Base-by-base conservation (phyloP, 2,797 vertebrate species). In the Leptatherina wallacei region DNA sequence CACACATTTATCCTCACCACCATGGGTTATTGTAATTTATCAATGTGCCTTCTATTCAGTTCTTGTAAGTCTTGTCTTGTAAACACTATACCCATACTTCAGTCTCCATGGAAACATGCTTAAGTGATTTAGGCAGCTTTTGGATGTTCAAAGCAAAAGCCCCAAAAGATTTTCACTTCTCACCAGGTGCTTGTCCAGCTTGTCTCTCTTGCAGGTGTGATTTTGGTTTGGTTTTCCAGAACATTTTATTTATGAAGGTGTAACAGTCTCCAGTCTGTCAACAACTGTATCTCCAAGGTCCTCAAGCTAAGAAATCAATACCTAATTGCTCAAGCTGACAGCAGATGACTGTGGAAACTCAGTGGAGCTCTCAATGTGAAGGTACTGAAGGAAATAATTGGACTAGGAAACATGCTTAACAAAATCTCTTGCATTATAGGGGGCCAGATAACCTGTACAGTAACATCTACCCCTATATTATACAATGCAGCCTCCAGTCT, bases 261-360 rank as follows among this genome's bases (percentile, higher is more conserved):
- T 62, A 65, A 69, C 61, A 11, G 9, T 70, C 57, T 60, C 51
- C 60, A 62, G 72, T 77, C 83, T 65, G 61, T 81, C 81, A 83
- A 56, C 66, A 73, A 51, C 52, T 63, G 49, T 9, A 75, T 71
- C 69, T 59, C 60, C 51, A 44, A 75, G 58, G 74, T 80, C 61
- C 72, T 83, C 56, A 51, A 75, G 57, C 64, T n/a, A 63, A 65
- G 40, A 80, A 84, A 85, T 89, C 73, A 59, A 78, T 85, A 86
- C 67, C 3, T 73, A 77, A 85, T 79, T 77, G 76, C 61, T 75
- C 57, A 67, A 72, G 65, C 68, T 66, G 78, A 75, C 70, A 47
- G 65, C 56, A 71, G 65, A 66, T 60, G 71, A 77, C 54, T 69
- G 38, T 56, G 5, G 13, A 27, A 54, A 10, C 18, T 54, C 36